Percentiles rank a stretch among this genome's conserved stretches.
These are phyloP conservation scores for Enteromius treurensis DNA, from an alignment of 2,797 vertebrate genomes.

Conservation along the genomic window DNA sequence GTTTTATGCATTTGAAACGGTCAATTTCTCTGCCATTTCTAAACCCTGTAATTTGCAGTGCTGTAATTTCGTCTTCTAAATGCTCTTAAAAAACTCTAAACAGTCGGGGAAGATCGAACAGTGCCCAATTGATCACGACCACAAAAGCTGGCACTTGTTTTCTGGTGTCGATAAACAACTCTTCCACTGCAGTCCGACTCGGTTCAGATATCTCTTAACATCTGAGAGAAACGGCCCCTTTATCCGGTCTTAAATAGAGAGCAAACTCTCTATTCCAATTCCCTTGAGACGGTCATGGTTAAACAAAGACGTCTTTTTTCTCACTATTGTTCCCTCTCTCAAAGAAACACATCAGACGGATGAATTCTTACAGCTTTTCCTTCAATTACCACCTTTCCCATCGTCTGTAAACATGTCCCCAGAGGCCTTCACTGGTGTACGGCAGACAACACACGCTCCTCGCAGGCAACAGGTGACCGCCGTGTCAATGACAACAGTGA, in stretches of 20 bases:
- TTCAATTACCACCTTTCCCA: constrained; percentile 69
- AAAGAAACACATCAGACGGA: constrained; percentile 51
- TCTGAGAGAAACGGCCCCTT: constrained; percentile 34
- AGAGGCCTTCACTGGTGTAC: constrained; percentile 52
- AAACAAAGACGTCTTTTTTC: constrained; percentile 51
- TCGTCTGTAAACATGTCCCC: constrained; percentile 66
- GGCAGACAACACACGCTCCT: constrained; percentile 29
- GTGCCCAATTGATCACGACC: constrained; percentile 27
- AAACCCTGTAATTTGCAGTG: constrained; percentile 36
- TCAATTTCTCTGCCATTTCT: constrained; percentile 30
- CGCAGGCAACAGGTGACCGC: constrained; percentile 54
- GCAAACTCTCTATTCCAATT: constrained; percentile 46
- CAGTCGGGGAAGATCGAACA: not conserved
- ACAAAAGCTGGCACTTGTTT: constrained; percentile 46
- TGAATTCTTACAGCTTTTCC: constrained; percentile 58
- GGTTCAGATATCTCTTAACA: constrained; percentile 11
- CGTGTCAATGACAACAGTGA: constrained; percentile 41
- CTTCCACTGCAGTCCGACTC: constrained; percentile 12
- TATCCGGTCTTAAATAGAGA: constrained; percentile 17
- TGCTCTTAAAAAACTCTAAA: constrained; percentile 26
- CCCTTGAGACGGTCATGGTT: constrained; percentile 54
- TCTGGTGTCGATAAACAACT: constrained; percentile 33
- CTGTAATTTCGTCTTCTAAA: constrained; percentile 35
- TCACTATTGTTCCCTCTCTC: constrained; percentile 20
- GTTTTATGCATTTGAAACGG: constrained; percentile 31